A percentile compares a stretch with the other conserved stretches of the same genome.
These are phyloP conservation scores for Nyctibius grandis DNA, from an alignment of 2,797 vertebrate genomes.

Conservation along the genomic window DNA sequence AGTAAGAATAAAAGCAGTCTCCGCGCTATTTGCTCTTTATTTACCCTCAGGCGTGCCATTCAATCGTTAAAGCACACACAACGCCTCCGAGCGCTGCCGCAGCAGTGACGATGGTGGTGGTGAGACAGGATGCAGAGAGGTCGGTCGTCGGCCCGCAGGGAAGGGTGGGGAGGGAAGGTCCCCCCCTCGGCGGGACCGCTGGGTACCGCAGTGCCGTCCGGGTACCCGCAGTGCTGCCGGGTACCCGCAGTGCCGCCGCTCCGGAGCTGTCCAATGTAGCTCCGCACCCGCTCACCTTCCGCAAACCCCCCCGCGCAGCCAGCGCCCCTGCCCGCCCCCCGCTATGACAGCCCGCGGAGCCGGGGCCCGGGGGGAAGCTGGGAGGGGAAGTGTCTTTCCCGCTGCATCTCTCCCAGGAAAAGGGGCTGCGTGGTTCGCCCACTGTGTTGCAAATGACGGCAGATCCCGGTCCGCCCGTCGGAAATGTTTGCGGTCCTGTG, in stretches of 20 bases:
- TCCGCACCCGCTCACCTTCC: background rate
- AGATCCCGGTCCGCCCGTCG: background rate
- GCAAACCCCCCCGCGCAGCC: background rate
- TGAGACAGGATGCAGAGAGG: fast-evolving
- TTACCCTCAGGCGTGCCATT: fast-evolving
- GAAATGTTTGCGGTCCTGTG: background rate
- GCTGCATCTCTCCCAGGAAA: background rate
- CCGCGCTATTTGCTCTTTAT: fast-evolving
- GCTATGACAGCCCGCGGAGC: background rate
- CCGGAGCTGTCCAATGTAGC: constrained; percentile 75
- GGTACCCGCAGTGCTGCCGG: fast-evolving
- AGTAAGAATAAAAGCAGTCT: fast-evolving
- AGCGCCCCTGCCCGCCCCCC: background rate
- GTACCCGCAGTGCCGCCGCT: fast-evolving
- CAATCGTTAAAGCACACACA: fast-evolving
- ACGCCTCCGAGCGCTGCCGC: fast-evolving
- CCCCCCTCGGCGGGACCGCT: background rate
- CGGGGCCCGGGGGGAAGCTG: fast-evolving
- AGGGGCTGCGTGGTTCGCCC: background rate
- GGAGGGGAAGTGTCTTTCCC: fast-evolving
- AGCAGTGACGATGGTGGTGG: fast-evolving
- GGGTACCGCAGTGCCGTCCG: fast-evolving
- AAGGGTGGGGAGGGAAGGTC: fast-evolving
- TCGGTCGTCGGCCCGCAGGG: fast-evolving
- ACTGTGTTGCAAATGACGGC: background rate